Conservation (phyloP, 2,888 invertebrate genomes). For the Exocentrus adspersus region DNA sequence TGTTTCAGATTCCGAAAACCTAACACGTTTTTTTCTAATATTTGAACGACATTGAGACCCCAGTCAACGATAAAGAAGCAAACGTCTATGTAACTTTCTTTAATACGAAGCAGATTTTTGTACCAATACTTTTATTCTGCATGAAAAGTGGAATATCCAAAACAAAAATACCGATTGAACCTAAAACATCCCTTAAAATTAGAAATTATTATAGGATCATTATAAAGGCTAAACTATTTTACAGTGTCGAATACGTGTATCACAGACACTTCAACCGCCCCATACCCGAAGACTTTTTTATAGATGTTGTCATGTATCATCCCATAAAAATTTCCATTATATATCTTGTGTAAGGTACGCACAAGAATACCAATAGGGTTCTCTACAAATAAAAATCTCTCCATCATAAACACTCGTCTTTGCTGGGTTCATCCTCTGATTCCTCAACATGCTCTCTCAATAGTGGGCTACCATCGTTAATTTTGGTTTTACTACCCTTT, state of each 20-base stretch:
- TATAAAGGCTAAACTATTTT: slow-evolving; percentile 1
- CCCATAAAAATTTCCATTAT: slow-evolving; percentile 7
- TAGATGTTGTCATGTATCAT: not conserved
- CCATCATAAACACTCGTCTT: slow-evolving; percentile 42
- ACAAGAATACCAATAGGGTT: not conserved
- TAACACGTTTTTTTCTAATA: too few species aligned
- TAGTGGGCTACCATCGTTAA: slow-evolving; percentile 72
- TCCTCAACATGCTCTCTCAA: slow-evolving; percentile 67
- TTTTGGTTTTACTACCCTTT: slow-evolving; percentile 64
- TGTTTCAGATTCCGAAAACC: slow-evolving; percentile 16
- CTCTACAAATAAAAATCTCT: slow-evolving; percentile 8
- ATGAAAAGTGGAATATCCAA: too few species aligned
- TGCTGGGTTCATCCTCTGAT: slow-evolving; percentile 59
- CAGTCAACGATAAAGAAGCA: too few species aligned
- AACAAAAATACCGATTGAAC: not conserved
- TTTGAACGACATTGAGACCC: too few species aligned
- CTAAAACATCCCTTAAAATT: not conserved
- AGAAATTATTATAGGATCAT: slow-evolving; percentile 13
- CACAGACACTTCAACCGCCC: slow-evolving; percentile 17
- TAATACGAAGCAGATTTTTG: too few species aligned
- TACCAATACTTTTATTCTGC: too few species aligned
- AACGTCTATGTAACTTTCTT: too few species aligned
- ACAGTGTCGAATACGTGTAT: slow-evolving; percentile 13
- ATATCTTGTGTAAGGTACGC: not conserved
- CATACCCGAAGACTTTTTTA: not conserved